Base-by-base conservation (phyloP, 2,113 vertebrate genomes). In the Sinocyclocheilus maitianheensis region DNA sequence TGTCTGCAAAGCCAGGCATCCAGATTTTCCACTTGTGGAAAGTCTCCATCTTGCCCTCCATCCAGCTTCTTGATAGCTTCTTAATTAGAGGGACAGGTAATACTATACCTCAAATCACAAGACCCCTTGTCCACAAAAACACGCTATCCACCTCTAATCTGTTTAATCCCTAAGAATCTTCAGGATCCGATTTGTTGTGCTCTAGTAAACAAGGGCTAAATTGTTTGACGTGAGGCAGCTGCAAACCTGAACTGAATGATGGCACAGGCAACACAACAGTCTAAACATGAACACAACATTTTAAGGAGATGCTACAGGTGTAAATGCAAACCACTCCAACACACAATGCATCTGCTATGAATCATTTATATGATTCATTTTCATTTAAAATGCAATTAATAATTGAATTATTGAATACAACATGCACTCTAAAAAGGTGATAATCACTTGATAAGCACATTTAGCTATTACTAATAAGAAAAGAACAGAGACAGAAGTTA, bases 141-240 rank as follows among this genome's bases (percentile, higher is more conserved):
- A 87, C 86, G 72, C 85, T 86, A 89, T 91, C 90, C 88, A 85
- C 85, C 9, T 77, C 63, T 89, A 85, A 88, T 89, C 88, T 89
- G 84, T 89, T 84, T 92, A 91, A 91, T 91, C 90, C 88, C 11
- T 2, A 87, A 81, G 86, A 91, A 90, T 92, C 87, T 88, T 85
- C 87, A 84, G 89, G 89, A 91, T 89, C 89, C 63, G 69, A 91
- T 91, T 89, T 90, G 90, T 89, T 74, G 87, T 89, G 88, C 89
- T 87, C 90, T 85, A 60, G 63, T 88, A 78, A 88, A 91, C 90
- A 92, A 86, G 87, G 85, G 81, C 80, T 69, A 85, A 87, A 90
- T 89, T 91, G 90, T 91, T 89, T 87, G 67, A 87, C 79, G 81
- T 65, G 88, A 81, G 86, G 81, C 67, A 77, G 30, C 30, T 12